phyloP scores from a whole-genome alignment of 2,888 invertebrate genomes.

The Pyrgus malvae region DNA sequence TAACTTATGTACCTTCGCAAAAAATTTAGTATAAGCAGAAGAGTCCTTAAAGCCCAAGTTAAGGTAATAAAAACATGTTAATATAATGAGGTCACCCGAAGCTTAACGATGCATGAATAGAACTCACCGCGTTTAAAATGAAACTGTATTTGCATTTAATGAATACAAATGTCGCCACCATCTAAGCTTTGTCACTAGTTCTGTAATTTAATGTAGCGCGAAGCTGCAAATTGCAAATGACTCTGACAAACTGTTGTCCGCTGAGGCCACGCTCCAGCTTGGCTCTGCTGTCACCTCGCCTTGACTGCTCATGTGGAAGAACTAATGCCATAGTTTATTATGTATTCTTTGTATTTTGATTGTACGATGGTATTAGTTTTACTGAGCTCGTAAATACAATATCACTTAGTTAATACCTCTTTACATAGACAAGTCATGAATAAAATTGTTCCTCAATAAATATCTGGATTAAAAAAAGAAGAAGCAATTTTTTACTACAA shows the following conservation, averaged over 20 bases:
- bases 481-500: too few relatives aligned
- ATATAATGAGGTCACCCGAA: background rate
- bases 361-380: too few relatives aligned
- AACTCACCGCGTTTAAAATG: conserved; percentile 1
- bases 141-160: conserved; percentile 11
- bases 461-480: too few relatives aligned
- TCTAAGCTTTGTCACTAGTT: conserved; percentile 45
- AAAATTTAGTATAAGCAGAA: too few relatives aligned
- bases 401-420: too few relatives aligned
- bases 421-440: too few relatives aligned
- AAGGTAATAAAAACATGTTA: background rate
- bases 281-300: background rate
- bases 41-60: too few relatives aligned
- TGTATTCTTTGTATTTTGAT: too few relatives aligned
- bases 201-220: conserved; percentile 61
- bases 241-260: conserved; percentile 53
- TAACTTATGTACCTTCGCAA: too few relatives aligned
- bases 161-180: conserved; percentile 6
- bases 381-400: too few relatives aligned
- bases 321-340: background rate
- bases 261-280: background rate
- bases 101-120: background rate
- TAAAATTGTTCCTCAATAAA: too few relatives aligned
- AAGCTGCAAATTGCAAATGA: conserved; percentile 69
- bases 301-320: background rate